Conservation (phyloP, 37 sponge, comb jelly and placozoan genomes). For the Spongilla lacustris region DNA sequence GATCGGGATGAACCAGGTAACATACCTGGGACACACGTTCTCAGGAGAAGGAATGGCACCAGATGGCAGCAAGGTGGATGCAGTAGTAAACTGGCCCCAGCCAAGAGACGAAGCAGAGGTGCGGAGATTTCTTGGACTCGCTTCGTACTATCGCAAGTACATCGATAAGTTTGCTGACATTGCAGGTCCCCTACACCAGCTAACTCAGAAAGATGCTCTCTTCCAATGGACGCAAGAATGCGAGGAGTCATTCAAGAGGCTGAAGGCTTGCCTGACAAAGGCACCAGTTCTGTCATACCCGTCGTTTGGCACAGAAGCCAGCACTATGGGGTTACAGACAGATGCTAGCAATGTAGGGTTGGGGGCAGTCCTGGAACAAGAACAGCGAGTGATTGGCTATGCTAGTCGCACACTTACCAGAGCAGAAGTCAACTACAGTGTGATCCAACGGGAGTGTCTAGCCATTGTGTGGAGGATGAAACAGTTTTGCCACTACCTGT, state of each 20-base stretch:
- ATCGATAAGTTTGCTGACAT: slow-evolving; percentile 63
- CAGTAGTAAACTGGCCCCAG: slow-evolving; percentile 38
- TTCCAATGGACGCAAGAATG: slow-evolving; percentile 37
- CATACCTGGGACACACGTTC: slow-evolving; percentile 57
- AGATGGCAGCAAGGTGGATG: slow-evolving; percentile 49
- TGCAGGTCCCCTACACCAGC: slow-evolving; percentile 48
- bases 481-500: slow-evolving; percentile 63
- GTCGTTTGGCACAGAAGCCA: slow-evolving; percentile 17
- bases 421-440: slow-evolving; percentile 56
- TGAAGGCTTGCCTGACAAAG: slow-evolving; percentile 35
- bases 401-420: slow-evolving; percentile 19
- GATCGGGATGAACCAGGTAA: slow-evolving; percentile 32
- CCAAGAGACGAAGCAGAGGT: slow-evolving; percentile 31
- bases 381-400: slow-evolving; percentile 34
- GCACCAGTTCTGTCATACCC: slow-evolving; percentile 65
- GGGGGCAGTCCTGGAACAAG: slow-evolving; percentile 52
- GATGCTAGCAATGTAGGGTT: slow-evolving; percentile 58
- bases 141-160: slow-evolving; percentile 66
- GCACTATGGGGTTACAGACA: slow-evolving; percentile 45
- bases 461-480: slow-evolving; percentile 48
- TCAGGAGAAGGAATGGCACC: slow-evolving; percentile 53
- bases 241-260: slow-evolving; percentile 25
- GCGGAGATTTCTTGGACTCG: slow-evolving; percentile 54
- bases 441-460: slow-evolving; percentile 33
- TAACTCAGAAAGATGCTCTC: slow-evolving; percentile 42